A percentile compares a stretch with the other conserved stretches of the same genome.
phyloP scores from a whole-genome alignment of 2,888 invertebrate genomes.

The Hirtodrosophila cameraria region DNA sequence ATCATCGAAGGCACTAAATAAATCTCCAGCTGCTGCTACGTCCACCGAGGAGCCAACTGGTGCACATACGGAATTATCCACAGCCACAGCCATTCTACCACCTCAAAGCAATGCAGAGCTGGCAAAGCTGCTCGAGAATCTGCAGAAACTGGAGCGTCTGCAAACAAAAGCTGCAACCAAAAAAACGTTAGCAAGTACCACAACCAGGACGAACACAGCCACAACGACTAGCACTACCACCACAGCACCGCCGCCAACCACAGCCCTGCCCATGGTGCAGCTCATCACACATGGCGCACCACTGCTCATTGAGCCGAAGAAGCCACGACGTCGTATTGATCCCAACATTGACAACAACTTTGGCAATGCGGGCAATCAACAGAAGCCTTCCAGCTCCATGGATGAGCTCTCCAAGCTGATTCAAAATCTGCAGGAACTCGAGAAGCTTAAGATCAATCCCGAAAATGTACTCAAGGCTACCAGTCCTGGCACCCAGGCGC shows the following conservation, averaged over 20 bases:
- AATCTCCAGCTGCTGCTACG: conserved; percentile 40
- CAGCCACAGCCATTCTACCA: conserved; percentile 74
- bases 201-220: conserved; percentile 27
- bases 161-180: conserved; percentile 55
- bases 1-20: conserved; percentile 78
- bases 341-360: conserved; percentile 80
- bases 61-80: conserved; percentile 73
- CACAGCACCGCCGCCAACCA: conserved; percentile 50
- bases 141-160: conserved; percentile 81
- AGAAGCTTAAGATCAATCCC: conserved; percentile 79
- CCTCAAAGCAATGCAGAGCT: conserved; percentile 78
- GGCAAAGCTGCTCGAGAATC: conserved; percentile 84
- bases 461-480: conserved; percentile 68
- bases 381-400: conserved; percentile 42
- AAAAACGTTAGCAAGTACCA: no score
- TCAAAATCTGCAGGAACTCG: conserved; percentile 83
- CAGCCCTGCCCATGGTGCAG: conserved; percentile 48
- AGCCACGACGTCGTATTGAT: conserved; percentile 79
- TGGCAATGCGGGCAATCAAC: conserved; percentile 71
- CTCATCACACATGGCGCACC: conserved; percentile 79
- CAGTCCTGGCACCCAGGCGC: conserved; percentile 25
- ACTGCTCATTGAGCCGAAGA: conserved; percentile 75
- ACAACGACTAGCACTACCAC: conserved; percentile 41
- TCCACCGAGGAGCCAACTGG: conserved; percentile 66
- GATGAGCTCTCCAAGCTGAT: conserved; percentile 84